Conservation (phyloP, 2,888 invertebrate species). For the Tipula unca region DNA sequence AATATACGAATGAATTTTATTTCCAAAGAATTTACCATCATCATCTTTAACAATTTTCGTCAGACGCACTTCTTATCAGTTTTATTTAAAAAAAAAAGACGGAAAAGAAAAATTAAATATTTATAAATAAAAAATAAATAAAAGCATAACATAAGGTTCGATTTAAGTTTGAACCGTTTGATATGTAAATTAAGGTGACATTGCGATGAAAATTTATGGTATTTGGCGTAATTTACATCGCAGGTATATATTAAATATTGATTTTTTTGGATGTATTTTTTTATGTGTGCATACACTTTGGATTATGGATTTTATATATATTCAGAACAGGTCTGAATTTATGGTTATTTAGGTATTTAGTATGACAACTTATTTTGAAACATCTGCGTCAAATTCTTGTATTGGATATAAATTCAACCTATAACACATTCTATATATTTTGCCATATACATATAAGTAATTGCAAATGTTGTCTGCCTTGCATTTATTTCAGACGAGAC, state of each 20-base stretch:
- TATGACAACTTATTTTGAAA: no score
- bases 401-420: no score
- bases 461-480: no score
- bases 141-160: neutral
- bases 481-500: no score
- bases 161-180: neutral
- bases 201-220: neutral
- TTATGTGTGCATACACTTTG: neutral
- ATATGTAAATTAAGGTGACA: slow-evolving; percentile 2
- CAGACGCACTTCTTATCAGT: neutral
- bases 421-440: no score
- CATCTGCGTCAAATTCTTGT: no score
- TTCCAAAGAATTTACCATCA: neutral
- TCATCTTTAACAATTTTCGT: neutral
- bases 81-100: neutral
- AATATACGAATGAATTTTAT: neutral
- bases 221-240: neutral
- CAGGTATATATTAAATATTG: neutral
- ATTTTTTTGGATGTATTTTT: neutral
- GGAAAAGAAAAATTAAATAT: neutral
- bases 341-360: neutral
- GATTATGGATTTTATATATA: neutral
- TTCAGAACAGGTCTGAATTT: neutral
- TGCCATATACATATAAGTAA: no score
- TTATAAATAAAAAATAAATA: neutral